phyloP scores from a whole-genome alignment of 2,113 vertebrate genomes.

The Grus americana region DNA sequence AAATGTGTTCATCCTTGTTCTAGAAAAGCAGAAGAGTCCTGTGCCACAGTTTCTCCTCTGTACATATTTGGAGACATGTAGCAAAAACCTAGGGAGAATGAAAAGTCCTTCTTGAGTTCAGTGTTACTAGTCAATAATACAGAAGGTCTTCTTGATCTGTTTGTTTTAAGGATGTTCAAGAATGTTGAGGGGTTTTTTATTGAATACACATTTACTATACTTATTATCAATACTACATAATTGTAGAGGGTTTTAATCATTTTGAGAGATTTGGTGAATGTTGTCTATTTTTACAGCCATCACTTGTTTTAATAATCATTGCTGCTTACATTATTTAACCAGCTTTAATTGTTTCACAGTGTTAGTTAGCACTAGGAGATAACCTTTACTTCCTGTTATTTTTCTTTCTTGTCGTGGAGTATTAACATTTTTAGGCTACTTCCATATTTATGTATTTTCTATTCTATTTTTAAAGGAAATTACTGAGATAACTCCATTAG shows the following conservation, averaged over 20 bases:
- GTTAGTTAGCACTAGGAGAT: neutral
- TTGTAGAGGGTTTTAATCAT: neutral
- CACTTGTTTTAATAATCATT: neutral
- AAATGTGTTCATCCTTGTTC: neutral
- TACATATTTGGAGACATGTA: neutral
- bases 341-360: neutral
- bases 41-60: accelerated
- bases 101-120: neutral
- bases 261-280: neutral
- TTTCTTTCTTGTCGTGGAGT: neutral
- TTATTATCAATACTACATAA: neutral
- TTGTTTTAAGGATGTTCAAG: neutral
- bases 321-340: neutral
- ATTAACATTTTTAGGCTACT: neutral
- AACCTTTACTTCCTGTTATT: neutral
- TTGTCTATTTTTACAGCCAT: neutral
- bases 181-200: accelerated
- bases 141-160: neutral
- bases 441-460: neutral
- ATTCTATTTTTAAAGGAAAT: neutral
- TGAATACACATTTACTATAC: neutral
- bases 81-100: neutral
- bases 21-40: neutral
- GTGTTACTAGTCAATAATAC: neutral
- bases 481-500: neutral